Evolutionary conservation across 2,113 vertebrate species (phyloP).

Genomic region (Chitala chitala): DNA sequence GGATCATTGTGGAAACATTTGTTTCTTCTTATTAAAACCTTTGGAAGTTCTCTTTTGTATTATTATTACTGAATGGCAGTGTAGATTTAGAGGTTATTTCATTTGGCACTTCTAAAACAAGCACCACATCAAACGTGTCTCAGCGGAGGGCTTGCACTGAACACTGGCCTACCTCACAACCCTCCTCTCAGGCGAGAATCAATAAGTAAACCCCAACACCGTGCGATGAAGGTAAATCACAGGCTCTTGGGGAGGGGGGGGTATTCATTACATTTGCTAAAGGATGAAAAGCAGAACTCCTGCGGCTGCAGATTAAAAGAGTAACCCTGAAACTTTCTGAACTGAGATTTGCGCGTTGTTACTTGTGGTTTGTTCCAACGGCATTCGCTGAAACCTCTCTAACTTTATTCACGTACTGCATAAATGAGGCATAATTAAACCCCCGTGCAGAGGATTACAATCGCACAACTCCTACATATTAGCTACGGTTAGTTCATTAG

Average conservation of each 20-base stretch:
- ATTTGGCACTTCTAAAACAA: slow-evolving; percentile 28
- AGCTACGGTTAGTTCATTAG: too few species aligned
- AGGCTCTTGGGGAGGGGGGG: not conserved
- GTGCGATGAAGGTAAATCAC: not conserved
- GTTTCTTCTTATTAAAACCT: too few species aligned
- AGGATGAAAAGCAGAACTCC: not conserved
- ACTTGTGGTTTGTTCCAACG: too few species aligned
- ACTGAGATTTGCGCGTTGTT: too few species aligned
- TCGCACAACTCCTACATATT: too few species aligned
- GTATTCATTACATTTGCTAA: not conserved
- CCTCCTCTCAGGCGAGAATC: not conserved
- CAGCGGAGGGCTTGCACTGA: too few species aligned
- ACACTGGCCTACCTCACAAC: not conserved
- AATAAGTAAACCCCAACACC: not conserved
- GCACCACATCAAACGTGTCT: not conserved
- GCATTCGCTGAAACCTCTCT: too few species aligned
- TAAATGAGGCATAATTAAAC: too few species aligned
- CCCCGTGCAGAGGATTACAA: too few species aligned
- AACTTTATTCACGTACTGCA: too few species aligned
- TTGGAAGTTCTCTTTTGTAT: too few species aligned
- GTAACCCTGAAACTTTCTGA: not conserved
- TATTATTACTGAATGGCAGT: not conserved
- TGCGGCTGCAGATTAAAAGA: not conserved
- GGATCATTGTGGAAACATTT: too few species aligned
- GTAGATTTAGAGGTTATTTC: slow-evolving; percentile 15